Conservation (phyloP, 2,113 vertebrate species). For the Microcebus tavaratra region DNA sequence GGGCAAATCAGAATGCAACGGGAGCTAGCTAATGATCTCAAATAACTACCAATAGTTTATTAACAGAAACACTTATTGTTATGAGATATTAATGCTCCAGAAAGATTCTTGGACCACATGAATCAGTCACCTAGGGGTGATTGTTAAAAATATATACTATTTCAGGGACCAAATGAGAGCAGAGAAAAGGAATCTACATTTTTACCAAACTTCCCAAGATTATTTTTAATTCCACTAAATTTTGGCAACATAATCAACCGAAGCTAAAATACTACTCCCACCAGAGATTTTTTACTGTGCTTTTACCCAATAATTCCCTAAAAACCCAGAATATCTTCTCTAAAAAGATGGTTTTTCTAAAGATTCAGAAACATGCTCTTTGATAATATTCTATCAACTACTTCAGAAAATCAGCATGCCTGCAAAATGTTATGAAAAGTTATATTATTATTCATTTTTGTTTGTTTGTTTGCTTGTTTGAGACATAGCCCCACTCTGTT, state of each 20-base stretch:
- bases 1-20: background rate
- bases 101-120: background rate
- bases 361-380: background rate
- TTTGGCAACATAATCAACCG: background rate
- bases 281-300: background rate
- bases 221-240: background rate
- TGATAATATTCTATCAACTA: background rate
- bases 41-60: background rate
- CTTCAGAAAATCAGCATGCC: background rate
- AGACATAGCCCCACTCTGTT: too few species aligned
- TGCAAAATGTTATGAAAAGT: background rate
- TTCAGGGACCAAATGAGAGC: background rate
- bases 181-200: background rate
- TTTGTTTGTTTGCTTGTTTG: too few species aligned
- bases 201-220: background rate
- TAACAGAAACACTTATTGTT: background rate
- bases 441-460: background rate
- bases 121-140: background rate
- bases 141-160: background rate
- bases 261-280: background rate
- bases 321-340: background rate
- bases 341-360: background rate
- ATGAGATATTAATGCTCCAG: background rate
- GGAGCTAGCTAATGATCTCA: background rate
- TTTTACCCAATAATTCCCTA: background rate